Conservation (phyloP, 2,888 invertebrate genomes). For the Eupithecia inturbata region DNA sequence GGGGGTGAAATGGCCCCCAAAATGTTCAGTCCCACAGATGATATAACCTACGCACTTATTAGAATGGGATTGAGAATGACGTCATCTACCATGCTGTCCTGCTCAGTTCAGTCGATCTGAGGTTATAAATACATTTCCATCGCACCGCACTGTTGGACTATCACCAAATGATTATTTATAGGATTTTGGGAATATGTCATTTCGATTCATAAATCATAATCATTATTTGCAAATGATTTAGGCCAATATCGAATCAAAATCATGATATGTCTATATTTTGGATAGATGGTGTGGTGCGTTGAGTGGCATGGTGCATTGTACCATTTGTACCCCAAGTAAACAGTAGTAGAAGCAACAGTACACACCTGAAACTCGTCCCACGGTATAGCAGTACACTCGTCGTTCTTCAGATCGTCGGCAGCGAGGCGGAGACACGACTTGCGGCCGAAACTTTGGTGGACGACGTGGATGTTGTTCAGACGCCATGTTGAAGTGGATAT, state of each 20-base stretch:
- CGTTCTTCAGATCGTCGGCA: slow-evolving; percentile 86
- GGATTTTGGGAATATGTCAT: too few relatives aligned
- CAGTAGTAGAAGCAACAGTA: background rate
- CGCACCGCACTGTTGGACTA: too few relatives aligned
- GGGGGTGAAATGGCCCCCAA: too few relatives aligned
- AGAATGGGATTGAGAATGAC: too few relatives aligned
- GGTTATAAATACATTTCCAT: too few relatives aligned
- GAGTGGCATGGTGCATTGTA: background rate
- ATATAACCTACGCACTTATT: too few relatives aligned
- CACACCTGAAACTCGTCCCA: slow-evolving; percentile 97
- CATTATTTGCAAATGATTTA: too few relatives aligned
- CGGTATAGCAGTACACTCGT: slow-evolving; percentile 94
- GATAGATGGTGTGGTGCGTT: background rate
- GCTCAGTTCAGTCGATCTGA: too few relatives aligned
- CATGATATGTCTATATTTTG: background rate
- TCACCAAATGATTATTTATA: too few relatives aligned
- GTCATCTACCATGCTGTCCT: too few relatives aligned
- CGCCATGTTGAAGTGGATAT: slow-evolving; percentile 85
- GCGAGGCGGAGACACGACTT: slow-evolving; percentile 64
- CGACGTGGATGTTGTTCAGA: slow-evolving; percentile 72
- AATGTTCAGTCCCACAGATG: too few relatives aligned
- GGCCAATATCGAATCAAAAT: background rate
- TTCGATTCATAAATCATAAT: too few relatives aligned
- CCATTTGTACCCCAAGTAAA: background rate
- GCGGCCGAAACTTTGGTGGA: slow-evolving; percentile 65